Percentiles rank a stretch among this genome's conserved stretches.
These are phyloP conservation scores for Leucoptera coffeella DNA, from an alignment of 2,888 invertebrate genomes.

Conservation along the genomic window DNA sequence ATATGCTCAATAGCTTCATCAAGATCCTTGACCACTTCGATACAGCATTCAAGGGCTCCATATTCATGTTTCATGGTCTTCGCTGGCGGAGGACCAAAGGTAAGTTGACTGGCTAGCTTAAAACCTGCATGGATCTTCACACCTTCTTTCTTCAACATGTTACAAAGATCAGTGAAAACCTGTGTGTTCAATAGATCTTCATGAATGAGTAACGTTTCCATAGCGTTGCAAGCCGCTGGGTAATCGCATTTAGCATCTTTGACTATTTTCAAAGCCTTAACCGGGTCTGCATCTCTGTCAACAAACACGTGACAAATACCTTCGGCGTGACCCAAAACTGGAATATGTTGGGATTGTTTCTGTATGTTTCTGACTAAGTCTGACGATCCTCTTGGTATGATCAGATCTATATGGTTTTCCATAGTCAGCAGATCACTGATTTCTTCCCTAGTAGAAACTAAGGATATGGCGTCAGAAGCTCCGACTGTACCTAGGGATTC, in stretches of 20 bases:
- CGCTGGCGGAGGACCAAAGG: conserved; percentile 92
- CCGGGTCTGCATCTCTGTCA: conserved; percentile 84
- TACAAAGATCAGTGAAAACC: conserved; percentile 81
- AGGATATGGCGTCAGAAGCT: conserved; percentile 80
- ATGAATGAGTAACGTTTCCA: conserved; percentile 96
- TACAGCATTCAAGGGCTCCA: conserved; percentile 85
- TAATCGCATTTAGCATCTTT: conserved; percentile 97
- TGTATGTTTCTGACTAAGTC: conserved; percentile 86
- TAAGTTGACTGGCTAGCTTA: conserved; percentile 68
- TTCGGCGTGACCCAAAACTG: conserved; percentile 96
- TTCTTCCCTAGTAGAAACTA: conserved; percentile 94
- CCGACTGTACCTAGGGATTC: conserved; percentile 81
- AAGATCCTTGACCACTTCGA: conserved; percentile 87
- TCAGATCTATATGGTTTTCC: conserved; percentile 93
- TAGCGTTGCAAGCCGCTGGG: conserved; percentile 97
- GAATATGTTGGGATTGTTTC: conserved; percentile 86
- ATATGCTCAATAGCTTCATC: conserved; percentile 91
- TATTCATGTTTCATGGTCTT: conserved; percentile 89
- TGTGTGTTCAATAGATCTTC: conserved; percentile 65
- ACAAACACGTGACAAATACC: conserved; percentile 97
- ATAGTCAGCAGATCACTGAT: conserved; percentile 89
- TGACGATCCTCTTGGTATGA: conserved; percentile 94
- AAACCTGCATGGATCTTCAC: conserved; percentile 91
- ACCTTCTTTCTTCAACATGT: conserved; percentile 83
- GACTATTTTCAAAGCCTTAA: conserved; percentile 82